Evolutionary conservation across 1,140 invertebrate species (phyloP), one percentile per base, ranked within the genome.

Genomic region (Zaprionus taronus): DNA sequence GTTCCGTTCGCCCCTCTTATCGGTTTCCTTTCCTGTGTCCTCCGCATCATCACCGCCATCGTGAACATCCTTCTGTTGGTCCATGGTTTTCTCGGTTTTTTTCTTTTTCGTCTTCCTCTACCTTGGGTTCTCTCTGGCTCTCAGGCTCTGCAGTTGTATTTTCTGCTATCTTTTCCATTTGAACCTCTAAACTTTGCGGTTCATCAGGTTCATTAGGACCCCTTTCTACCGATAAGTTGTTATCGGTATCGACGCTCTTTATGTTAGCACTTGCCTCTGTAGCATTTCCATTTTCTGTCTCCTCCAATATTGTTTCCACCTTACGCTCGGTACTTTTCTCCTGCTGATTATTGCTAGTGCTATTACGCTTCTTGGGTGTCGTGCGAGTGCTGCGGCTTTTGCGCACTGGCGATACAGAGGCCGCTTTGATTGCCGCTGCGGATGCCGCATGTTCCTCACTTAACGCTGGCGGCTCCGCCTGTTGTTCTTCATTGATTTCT

Each of bases 301-400:
- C 86, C 71, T 91, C 86, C 6, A 83, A 80, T 72, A 91, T 91
- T 17, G 87, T 83, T 61, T 91, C 85, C 3, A 90, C 87, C 65
- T 82, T 86, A 17, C 60, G 79, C 15, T 86, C 80, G 34, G 6
- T 58, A 47, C 70, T 70, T 68, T 74, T 89, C 11, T 77, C 75
- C 12, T 71, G 70, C 36, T 79, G 72, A 70, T 49, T 74, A 49
- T 41, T 74, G 57, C 57, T 73, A 20, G 20, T 56, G 9, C 62
- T 60, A 28, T 75, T 41, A 15, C 85, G 79, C 49, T 91, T 85
- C n/a, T 85, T 89, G 12, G 86, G 85, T 51, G 86, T 85, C 57
- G 85, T 62, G 31, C 85, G 85, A 36, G 69, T 85, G 22, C 55
- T 74, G 38, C 81, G 86, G 71, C 82, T 82, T 72, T 84, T 89